These are phyloP conservation scores for Oncorhynchus keta DNA, from an alignment of 2,113 vertebrate genomes.

Conservation along the genomic window DNA sequence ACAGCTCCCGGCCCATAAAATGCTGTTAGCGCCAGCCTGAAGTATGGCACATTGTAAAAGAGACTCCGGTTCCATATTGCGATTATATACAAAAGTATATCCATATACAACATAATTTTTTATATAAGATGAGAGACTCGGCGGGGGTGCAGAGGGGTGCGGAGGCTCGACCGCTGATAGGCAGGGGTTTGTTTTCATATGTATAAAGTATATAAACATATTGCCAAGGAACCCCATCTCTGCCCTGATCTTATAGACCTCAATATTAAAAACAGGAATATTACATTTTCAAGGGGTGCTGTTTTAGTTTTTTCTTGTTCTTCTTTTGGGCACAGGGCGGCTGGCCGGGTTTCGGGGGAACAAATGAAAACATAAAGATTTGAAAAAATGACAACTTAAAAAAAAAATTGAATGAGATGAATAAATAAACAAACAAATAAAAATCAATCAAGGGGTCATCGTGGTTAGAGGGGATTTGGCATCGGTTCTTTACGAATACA, in stretches of 20 bases:
- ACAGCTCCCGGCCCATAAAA: conserved; percentile 97
- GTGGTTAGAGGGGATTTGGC: too few relatives aligned
- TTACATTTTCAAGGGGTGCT: conserved; percentile 74
- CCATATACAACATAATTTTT: conserved; percentile 83
- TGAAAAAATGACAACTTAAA: conserved; percentile 66
- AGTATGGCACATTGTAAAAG: conserved; percentile 99
- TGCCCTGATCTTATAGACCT: conserved; percentile 83
- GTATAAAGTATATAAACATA: conserved; percentile 80
- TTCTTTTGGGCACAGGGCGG: conserved; percentile 59
- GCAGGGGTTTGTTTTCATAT: conserved; percentile 47
- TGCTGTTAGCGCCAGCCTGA: conserved; percentile 97
- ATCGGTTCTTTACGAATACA: too few relatives aligned
- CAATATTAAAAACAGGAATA: conserved; percentile 85
- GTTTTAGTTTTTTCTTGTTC: conserved; percentile 52
- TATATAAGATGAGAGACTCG: conserved; percentile 73
- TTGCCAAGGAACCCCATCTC: conserved; percentile 77
- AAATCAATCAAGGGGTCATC: too few relatives aligned
- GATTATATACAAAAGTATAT: conserved; percentile 84
- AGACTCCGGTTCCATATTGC: conserved; percentile 97
- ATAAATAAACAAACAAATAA: conserved; percentile 29
- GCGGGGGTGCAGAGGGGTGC: conserved; percentile 55
- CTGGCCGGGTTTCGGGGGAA: conserved; percentile 45
- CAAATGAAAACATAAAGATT: conserved; percentile 44
- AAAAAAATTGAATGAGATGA: conserved; percentile 68
- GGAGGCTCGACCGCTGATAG: conserved; percentile 64